Base-by-base conservation (phyloP, 2,113 vertebrate species). In the Thalassarche chlororhynchos region DNA sequence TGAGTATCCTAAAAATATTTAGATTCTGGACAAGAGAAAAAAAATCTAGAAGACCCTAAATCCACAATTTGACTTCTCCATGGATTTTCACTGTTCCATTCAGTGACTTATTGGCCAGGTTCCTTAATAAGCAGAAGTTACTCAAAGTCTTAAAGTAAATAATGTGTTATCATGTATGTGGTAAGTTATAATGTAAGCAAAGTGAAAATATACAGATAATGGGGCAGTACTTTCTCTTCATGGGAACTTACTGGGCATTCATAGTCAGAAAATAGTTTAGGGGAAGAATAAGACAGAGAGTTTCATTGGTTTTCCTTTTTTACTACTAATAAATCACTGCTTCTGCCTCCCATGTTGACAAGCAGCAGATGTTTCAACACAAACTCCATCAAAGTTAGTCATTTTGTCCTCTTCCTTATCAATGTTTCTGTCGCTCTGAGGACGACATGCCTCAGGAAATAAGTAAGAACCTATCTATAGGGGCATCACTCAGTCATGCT, bases 401-500 rank as follows among this genome's bases (percentile, higher is more conserved):
- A 88, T 94, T 97, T 94, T 95, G 93, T 95, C 90, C 78, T 95
- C 72, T 82, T 70, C 51, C 94, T 97, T 98, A 98, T 97, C 97
- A 95, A 47, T 70, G 84, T 84, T 89, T 89, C 79, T 95, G 91
- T 96, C 10, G 16, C 61, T 94, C 38, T 84, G 34, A 97, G 90
- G 91, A 81, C 4, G 6, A 93, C 83, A 77, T 95, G 75, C 79
- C 90, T 93, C 85, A 92, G 95, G 84, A 90, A 92, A 91, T 87
- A 96, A 97, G 94, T 93, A 95, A 95, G 95, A 82, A 97, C 55
- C 95, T 94, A 96, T 96, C 94, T 93, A 51, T 81, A 89, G 87
- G 89, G 74, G 71, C 94, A 96, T 97, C 97, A 92, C 61, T 97
- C 96, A 97, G 96, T 96, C 91, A 92, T 97, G 94, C 95, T 97